These are phyloP conservation scores for Caenorhabditis inopinata DNA, from an alignment of 1,140 invertebrate species.

Conservation along the genomic window DNA sequence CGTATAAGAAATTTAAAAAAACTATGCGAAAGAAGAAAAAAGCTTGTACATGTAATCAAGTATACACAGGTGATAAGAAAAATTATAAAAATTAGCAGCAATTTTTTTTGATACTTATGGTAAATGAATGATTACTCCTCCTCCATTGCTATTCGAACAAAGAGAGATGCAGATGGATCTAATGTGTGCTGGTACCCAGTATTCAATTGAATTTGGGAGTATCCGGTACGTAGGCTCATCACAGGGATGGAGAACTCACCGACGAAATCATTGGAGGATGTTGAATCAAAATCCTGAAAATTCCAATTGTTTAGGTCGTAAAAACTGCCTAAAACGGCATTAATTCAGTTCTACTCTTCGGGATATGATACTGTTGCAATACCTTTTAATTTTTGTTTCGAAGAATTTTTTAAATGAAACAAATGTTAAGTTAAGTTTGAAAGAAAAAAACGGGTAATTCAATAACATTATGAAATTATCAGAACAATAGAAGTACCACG, in stretches of 20 bases:
- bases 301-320: no score
- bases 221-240: slow-evolving; percentile 59
- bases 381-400: no score
- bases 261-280: slow-evolving; percentile 64
- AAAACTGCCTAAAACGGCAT: no score
- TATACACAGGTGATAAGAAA: background rate
- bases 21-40: background rate
- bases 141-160: slow-evolving; percentile 57
- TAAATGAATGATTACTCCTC: background rate
- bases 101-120: no score
- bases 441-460: no score
- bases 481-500: no score
- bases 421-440: no score
- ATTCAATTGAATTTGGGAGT: slow-evolving; percentile 65
- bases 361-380: no score
- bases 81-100: no score
- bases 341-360: no score
- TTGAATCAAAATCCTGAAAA: slow-evolving; percentile 48
- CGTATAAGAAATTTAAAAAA: background rate
- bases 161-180: slow-evolving; percentile 64
- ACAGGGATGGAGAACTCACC: slow-evolving; percentile 64
- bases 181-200: slow-evolving; percentile 57
- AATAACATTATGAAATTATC: no score
- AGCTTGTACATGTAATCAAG: slow-evolving; percentile 8
- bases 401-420: no score